Base-by-base conservation (phyloP, 2,888 invertebrate species). In the Ceramica pisi region DNA sequence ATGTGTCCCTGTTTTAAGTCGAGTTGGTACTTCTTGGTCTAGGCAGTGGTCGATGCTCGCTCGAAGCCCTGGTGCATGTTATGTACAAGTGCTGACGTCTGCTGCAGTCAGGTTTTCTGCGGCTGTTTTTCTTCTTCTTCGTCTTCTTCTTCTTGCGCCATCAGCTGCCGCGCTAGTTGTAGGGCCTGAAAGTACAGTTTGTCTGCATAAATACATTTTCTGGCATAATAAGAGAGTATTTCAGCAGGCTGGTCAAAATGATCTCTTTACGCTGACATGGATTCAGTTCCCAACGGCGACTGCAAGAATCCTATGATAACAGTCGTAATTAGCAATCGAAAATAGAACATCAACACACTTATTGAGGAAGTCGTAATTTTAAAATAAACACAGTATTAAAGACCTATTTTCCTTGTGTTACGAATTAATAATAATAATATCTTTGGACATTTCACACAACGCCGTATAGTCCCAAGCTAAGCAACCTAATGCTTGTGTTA, bases 141-240 rank as follows among this genome's bases (percentile, higher is more conserved):
- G 2, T 98, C 98, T 2, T 98, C 98, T 41, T 98, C 98, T 71
- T 99, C 99, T 90, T 99, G 98, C 83, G 98, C 97, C 96, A 99
- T 97, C 82, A 99, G 96, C 93, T 99, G 98, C 86, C 99, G 97
- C 35, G 99, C 99, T 89, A 99, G 93, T 93, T 99, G 98, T 10
- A 99, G 97, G 0, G 99, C 99, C 94, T 99, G 98, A 14, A 93
- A 92, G 0, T 7, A 59, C 16, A 16, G 12, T 60, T 63, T 64
- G 6, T 5, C 7, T 35, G 44, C n/a, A 57, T 72, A 46, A 57
- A 51, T 38, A 48, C 19, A 44, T 68, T 48, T 26, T 16, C 16
- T 53, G 55, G 8, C 41, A 10, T 9, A 71, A 6, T 48, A 41
- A n/a, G 19, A 7, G n/a, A 46, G 1, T 55, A 9, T 12, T n/a